These are phyloP conservation scores for Tetramorium parvispinum DNA, from an alignment of 1,140 invertebrate species.

Conservation along the genomic window DNA sequence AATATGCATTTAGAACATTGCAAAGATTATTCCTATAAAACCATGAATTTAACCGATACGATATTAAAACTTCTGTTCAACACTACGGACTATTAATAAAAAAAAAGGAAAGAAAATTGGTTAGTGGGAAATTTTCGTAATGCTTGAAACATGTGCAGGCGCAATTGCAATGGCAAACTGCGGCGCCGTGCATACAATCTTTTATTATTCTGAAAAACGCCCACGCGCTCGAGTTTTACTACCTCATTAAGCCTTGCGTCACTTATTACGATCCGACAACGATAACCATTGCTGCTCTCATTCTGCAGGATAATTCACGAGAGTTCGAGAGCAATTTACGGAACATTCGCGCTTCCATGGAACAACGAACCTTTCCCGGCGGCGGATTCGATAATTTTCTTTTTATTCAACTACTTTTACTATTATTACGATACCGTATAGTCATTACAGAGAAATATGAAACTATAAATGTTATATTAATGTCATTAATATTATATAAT, in stretches of 20 bases:
- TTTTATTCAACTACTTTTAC: not conserved
- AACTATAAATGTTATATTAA: not conserved
- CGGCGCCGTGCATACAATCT: not conserved
- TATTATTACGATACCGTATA: not conserved
- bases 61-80: not conserved
- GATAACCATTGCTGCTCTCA: not conserved
- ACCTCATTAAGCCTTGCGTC: constrained; percentile 58
- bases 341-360: not conserved
- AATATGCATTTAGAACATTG: not conserved
- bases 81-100: not conserved
- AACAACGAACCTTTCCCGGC: not conserved
- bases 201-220: constrained; percentile 29
- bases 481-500: not conserved
- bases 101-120: not conserved
- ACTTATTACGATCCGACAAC: constrained; percentile 36
- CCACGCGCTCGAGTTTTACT: constrained; percentile 27
- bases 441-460: not conserved
- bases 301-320: constrained; percentile 21
- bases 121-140: not conserved
- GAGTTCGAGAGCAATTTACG: constrained; percentile 43
- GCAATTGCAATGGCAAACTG: constrained; percentile 19
- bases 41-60: no score
- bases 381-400: not conserved
- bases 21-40: not conserved
- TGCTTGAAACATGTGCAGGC: not conserved